Conservation (phyloP, 2,797 vertebrate species). For the Tarsius wallacei region DNA sequence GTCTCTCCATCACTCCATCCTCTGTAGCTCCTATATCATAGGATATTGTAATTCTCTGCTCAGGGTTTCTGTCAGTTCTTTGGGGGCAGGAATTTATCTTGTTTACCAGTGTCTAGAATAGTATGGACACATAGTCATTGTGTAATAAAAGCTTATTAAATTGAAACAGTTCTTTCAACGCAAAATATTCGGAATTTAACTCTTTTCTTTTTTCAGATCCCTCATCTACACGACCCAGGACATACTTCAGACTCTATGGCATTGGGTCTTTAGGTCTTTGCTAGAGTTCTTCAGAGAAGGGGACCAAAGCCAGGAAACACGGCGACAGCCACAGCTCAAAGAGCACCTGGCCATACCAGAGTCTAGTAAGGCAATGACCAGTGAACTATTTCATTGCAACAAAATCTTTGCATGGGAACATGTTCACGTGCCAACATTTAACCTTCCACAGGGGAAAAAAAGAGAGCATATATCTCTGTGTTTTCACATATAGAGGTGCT, state of each 20-base stretch:
- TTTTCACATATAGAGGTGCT: not conserved
- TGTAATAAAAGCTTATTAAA: not conserved
- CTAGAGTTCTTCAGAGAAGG: not conserved
- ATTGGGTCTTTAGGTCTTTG: not conserved
- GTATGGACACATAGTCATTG: not conserved
- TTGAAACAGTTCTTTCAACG: not conserved
- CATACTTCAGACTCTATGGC: not conserved
- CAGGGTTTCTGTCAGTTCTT: not conserved
- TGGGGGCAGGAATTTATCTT: not conserved
- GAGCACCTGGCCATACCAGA: too few relatives aligned
- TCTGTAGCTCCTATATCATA: not conserved
- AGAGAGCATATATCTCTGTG: not conserved
- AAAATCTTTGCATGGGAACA: not conserved
- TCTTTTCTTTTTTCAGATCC: not conserved
- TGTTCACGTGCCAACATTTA: not conserved
- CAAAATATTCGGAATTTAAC: not conserved
- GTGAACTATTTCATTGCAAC: not conserved
- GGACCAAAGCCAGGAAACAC: too few relatives aligned
- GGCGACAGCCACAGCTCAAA: too few relatives aligned
- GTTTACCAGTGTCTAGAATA: not conserved
- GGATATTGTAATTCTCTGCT: not conserved
- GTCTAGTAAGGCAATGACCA: not conserved
- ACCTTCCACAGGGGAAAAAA: not conserved
- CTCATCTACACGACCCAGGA: not conserved
- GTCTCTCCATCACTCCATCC: not conserved